Conservation (phyloP, 1,140 invertebrate species). For the Drosophila mauritiana region DNA sequence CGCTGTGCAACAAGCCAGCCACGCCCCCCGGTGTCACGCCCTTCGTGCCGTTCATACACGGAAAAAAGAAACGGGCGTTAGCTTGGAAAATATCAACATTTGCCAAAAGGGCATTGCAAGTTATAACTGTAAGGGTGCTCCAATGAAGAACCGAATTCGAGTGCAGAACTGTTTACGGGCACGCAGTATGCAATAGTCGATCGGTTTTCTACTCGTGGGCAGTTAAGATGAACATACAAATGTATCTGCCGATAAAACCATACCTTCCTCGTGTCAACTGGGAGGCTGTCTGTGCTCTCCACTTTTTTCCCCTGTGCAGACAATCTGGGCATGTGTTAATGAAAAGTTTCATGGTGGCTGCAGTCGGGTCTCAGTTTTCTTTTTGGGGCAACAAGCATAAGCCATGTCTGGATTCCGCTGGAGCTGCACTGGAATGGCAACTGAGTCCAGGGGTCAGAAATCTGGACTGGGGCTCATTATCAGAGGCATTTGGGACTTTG, state of each 20-base stretch:
- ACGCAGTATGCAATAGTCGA: too few relatives aligned
- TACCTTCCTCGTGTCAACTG: too few relatives aligned
- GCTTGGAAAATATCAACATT: too few relatives aligned
- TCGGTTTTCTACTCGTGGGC: too few relatives aligned
- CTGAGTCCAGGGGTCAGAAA: neutral
- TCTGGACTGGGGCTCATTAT: conserved; percentile 40
- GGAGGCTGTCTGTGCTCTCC: too few relatives aligned
- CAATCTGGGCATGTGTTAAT: conserved; percentile 48
- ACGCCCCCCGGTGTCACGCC: neutral
- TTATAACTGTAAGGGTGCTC: neutral
- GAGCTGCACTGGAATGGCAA: neutral
- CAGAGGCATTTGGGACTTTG: conserved; percentile 48
- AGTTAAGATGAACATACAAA: too few relatives aligned
- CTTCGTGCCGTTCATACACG: neutral
- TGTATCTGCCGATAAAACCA: too few relatives aligned
- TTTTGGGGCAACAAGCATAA: conserved; percentile 40
- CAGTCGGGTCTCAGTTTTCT: conserved; percentile 33
- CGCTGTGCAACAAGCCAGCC: conserved; percentile 30
- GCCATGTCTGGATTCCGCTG: conserved; percentile 11
- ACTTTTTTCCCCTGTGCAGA: conserved; percentile 14
- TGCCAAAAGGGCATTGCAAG: too few relatives aligned
- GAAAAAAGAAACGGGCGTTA: neutral
- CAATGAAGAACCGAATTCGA: too few relatives aligned
- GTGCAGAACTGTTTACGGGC: too few relatives aligned
- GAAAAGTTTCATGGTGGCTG: conserved; percentile 33